These are phyloP conservation scores for Neuroterus valhalla DNA, from an alignment of 1,140 invertebrate species.

Conservation along the genomic window DNA sequence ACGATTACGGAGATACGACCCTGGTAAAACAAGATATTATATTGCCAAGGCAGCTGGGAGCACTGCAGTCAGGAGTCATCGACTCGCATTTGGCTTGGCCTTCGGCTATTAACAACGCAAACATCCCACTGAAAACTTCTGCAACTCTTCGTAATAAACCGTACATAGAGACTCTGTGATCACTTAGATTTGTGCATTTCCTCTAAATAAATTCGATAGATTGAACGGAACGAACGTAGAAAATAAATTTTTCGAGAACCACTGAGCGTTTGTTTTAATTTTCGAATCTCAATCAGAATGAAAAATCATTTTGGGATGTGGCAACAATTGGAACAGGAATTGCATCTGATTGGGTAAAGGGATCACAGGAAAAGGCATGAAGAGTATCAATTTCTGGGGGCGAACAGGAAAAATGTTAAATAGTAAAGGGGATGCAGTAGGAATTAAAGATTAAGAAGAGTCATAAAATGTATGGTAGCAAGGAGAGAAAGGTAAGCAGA, in stretches of 20 bases:
- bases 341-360: no score
- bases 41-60: conserved; percentile 45
- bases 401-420: no score
- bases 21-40: conserved; percentile 32
- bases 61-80: conserved; percentile 55
- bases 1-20: conserved; percentile 48
- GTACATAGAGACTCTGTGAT: not conserved
- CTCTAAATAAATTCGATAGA: conserved; percentile 40
- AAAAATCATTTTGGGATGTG: no score
- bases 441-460: no score
- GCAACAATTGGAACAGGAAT: no score
- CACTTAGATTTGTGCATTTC: conserved; percentile 3
- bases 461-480: no score
- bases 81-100: conserved; percentile 65
- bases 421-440: no score
- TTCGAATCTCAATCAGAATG: no score
- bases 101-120: conserved; percentile 65
- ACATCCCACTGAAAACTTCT: conserved; percentile 37
- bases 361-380: no score
- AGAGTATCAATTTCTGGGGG: no score
- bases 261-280: no score
- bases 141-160: conserved; percentile 27
- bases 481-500: no score
- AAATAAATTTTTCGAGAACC: conserved; percentile 33
- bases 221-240: conserved; percentile 37